Percentiles rank a stretch among this genome's conserved stretches.
Conservation (phyloP, 2,797 vertebrate species). For the Artibeus lituratus region DNA sequence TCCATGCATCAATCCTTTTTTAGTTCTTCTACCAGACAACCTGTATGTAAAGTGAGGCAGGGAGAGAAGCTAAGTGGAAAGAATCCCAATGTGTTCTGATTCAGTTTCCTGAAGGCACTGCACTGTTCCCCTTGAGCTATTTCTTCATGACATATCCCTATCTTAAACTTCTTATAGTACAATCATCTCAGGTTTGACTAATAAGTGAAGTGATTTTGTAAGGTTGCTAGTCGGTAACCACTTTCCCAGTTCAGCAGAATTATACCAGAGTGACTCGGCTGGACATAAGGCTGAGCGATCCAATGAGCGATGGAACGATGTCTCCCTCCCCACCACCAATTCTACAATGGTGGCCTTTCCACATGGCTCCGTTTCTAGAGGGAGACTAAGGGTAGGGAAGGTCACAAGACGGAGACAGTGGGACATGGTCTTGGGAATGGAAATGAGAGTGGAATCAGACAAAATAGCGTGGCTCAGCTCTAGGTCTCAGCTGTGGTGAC, state of each 20-base stretch:
- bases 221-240: not conserved
- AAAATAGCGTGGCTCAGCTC: not conserved
- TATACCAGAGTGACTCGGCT: not conserved
- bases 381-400: not conserved
- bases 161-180: not conserved
- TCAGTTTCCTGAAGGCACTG: not conserved
- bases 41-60: not conserved
- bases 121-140: not conserved
- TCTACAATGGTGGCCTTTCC: not conserved
- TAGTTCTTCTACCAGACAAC: not conserved
- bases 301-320: not conserved
- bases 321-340: not conserved
- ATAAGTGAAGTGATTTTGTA: not conserved
- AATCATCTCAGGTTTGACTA: not conserved
- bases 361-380: not conserved
- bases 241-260: not conserved
- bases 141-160: not conserved
- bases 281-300: not conserved
- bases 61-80: not conserved
- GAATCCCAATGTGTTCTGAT: not conserved
- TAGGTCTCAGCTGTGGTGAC: not conserved
- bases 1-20: not conserved
- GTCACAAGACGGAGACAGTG: not conserved
- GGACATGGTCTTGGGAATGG: not conserved
- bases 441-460: not conserved